Conservation (phyloP, 2,797 vertebrate species). For the Myripristis jacobus region DNA sequence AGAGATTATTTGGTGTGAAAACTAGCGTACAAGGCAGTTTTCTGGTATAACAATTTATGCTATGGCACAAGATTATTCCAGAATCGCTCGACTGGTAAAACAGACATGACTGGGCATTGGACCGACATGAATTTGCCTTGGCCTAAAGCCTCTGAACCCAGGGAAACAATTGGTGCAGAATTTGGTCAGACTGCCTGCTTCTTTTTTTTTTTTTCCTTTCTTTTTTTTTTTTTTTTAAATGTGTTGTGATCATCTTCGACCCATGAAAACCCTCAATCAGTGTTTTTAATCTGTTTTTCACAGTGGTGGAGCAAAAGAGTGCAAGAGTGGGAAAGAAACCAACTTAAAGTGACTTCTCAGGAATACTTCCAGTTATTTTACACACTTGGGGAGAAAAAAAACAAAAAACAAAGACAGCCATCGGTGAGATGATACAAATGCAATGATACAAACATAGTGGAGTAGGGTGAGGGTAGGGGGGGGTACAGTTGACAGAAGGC, state of each 20-base stretch:
- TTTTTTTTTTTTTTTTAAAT: too few species aligned
- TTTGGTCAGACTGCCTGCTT: constrained; percentile 13
- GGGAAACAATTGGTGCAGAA: neutral
- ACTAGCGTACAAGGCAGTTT: constrained; percentile 12
- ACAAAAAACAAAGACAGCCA: constrained; percentile 22
- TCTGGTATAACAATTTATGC: constrained; percentile 17
- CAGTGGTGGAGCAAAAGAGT: constrained; percentile 43
- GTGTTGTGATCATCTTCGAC: constrained; percentile 9
- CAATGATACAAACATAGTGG: constrained; percentile 42
- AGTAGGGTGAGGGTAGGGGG: constrained; percentile 19
- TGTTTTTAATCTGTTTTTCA: constrained; percentile 44
- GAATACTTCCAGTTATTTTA: constrained; percentile 78
- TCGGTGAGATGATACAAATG: constrained; percentile 61
- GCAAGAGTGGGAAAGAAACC: constrained; percentile 58
- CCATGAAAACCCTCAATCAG: constrained; percentile 14
- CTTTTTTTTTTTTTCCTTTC: constrained; percentile 30
- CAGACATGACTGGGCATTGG: constrained; percentile 12
- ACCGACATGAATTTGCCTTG: neutral
- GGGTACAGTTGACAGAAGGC: constrained; percentile 59
- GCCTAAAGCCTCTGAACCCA: neutral
- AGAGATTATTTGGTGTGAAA: constrained; percentile 36
- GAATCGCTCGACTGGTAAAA: constrained; percentile 9
- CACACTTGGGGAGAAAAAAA: constrained; percentile 14
- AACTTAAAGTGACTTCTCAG: constrained; percentile 53
- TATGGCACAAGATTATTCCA: constrained; percentile 48